phyloP scores from a whole-genome alignment of 2,113 vertebrate species.

The Tringa solitaria region DNA sequence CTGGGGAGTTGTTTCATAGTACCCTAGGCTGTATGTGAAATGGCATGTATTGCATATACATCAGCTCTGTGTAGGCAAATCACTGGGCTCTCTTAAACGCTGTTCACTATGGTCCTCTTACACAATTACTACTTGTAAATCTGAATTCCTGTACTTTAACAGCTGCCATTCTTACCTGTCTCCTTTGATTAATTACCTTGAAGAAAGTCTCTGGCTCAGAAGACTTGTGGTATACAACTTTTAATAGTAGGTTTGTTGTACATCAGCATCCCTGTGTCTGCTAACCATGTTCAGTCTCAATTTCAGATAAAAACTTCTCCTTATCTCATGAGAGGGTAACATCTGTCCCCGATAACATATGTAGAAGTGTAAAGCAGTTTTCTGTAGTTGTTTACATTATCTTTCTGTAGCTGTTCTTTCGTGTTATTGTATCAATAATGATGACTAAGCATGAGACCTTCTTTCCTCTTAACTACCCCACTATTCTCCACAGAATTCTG shows the following conservation, averaged over 20 bases:
- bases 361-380: neutral
- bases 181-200: neutral
- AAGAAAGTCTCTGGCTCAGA: neutral
- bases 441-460: neutral
- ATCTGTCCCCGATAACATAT: neutral
- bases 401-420: neutral
- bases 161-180: neutral
- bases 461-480: neutral
- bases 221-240: neutral
- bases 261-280: rapidly evolving
- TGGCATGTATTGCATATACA: neutral
- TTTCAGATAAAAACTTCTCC: neutral
- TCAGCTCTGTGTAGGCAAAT: neutral
- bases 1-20: neutral
- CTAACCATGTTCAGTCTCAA: neutral
- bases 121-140: neutral
- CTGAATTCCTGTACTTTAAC: neutral
- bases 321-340: neutral
- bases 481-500: neutral
- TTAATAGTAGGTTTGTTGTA: neutral
- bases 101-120: neutral
- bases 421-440: neutral
- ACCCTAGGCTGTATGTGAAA: neutral
- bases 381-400: neutral
- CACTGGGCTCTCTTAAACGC: neutral